phyloP scores from a whole-genome alignment of 2,888 invertebrate genomes.

The Philaethria dido region DNA sequence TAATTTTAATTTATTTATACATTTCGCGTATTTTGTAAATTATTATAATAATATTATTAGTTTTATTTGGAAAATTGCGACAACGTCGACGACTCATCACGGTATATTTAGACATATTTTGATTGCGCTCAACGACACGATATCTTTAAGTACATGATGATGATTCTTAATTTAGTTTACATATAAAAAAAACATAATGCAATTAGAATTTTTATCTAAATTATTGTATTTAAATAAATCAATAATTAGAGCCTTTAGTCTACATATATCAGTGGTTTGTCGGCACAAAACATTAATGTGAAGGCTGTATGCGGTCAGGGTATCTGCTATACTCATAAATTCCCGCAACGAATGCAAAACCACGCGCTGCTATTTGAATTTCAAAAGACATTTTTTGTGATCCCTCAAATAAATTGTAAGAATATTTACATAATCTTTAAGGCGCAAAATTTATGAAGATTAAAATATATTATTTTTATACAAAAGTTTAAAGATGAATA shows the following conservation, averaged over 20 bases:
- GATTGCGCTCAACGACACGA: too few relatives aligned
- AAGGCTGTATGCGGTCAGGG: conserved; percentile 1
- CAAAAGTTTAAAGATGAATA: neutral
- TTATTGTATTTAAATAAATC: neutral
- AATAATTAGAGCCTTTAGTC: neutral
- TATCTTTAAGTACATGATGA: too few relatives aligned
- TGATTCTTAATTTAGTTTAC: too few relatives aligned
- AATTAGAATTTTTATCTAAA: neutral
- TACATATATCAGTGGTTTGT: neutral
- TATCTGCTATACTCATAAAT: conserved; percentile 4
- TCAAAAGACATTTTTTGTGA: conserved; percentile 15
- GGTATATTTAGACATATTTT: too few relatives aligned
- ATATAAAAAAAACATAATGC: too few relatives aligned
- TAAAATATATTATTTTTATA: neutral
- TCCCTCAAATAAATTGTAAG: conserved; percentile 11
- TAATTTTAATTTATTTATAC: too few relatives aligned
- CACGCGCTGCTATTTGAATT: conserved; percentile 17
- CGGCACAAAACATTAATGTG: neutral
- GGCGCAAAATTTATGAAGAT: neutral
- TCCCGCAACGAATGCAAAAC: neutral
- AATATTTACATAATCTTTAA: conserved; percentile 4
- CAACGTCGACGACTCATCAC: too few relatives aligned
- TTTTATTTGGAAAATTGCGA: too few relatives aligned
- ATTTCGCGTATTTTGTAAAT: too few relatives aligned
- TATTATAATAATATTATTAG: too few relatives aligned